Evolutionary conservation across 2,888 invertebrate genomes (phyloP).

Genomic region (Biston stratarius): DNA sequence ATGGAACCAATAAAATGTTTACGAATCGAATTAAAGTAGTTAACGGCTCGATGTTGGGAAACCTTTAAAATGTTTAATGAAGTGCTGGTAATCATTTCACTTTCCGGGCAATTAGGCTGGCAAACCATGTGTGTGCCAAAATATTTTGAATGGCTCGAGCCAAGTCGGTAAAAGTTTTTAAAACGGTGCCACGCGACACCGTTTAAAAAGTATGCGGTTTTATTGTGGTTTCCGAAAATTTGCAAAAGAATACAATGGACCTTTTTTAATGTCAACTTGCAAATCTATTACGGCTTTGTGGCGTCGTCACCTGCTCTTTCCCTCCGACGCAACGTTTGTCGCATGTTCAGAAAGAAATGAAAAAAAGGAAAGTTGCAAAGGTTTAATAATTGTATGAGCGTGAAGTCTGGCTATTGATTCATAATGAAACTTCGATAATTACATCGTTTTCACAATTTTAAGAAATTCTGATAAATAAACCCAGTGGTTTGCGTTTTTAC

Average conservation of each 20-base stretch:
- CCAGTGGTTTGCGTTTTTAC: constrained; percentile 36
- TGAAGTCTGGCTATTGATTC: constrained; percentile 18
- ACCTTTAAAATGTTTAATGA: constrained; percentile 40
- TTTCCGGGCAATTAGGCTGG: constrained; percentile 59
- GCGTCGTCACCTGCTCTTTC: constrained; percentile 67
- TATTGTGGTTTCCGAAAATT: constrained; percentile 77
- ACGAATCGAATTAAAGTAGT: constrained; percentile 41
- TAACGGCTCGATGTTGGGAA: constrained; percentile 37
- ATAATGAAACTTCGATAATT: constrained; percentile 25
- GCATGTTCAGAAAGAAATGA: constrained; percentile 52
- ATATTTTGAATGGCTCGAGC: constrained; percentile 59
- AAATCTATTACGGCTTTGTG: constrained; percentile 75
- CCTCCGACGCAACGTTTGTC: constrained; percentile 52
- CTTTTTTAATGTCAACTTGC: constrained; percentile 66
- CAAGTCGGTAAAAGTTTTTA: constrained; percentile 71
- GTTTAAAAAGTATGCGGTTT: constrained; percentile 75
- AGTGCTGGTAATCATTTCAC: constrained; percentile 40
- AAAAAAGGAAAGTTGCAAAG: constrained; percentile 54
- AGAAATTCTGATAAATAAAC: constrained; percentile 25
- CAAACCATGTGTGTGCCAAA: constrained; percentile 64
- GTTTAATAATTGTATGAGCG: constrained; percentile 34
- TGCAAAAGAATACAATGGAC: constrained; percentile 59
- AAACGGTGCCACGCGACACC: constrained; percentile 71
- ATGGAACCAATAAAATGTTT: constrained; percentile 60
- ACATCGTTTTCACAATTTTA: constrained; percentile 10